Percentiles rank a stretch among this genome's conserved stretches.
phyloP scores from a whole-genome alignment of 2,888 invertebrate genomes.

The Acleris holmiana region DNA sequence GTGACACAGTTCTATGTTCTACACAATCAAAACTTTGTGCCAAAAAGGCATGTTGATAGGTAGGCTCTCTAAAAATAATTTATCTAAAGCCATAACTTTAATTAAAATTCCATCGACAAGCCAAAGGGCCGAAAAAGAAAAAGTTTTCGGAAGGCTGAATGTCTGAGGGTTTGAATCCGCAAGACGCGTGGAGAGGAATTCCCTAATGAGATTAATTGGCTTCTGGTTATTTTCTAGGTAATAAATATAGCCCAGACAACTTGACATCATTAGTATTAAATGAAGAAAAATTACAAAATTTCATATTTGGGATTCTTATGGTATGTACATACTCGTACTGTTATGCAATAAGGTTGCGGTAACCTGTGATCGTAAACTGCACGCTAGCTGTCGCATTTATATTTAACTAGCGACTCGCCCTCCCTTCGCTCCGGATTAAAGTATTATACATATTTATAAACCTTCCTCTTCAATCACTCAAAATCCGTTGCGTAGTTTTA shows the following conservation, averaged over 20 bases:
- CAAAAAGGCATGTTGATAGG: no score
- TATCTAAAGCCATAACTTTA: slow-evolving; percentile 46
- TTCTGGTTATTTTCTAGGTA: slow-evolving; percentile 67
- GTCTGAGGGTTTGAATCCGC: slow-evolving; percentile 60
- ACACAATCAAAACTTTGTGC: no score
- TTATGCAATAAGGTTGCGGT: no score
- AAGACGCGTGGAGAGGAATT: slow-evolving; percentile 69
- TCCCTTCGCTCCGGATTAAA: no score
- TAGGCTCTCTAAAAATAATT: slow-evolving; percentile 7
- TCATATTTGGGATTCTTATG: not conserved
- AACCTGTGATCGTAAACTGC: no score
- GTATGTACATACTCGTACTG: no score
- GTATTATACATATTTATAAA: no score
- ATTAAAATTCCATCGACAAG: slow-evolving; percentile 76
- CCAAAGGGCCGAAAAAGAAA: slow-evolving; percentile 43
- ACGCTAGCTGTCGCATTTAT: no score
- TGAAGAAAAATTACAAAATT: not conserved
- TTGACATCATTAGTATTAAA: slow-evolving; percentile 55
- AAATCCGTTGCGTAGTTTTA: no score
- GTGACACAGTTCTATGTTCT: no score
- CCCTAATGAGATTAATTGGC: slow-evolving; percentile 80
- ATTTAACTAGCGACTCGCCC: no score
- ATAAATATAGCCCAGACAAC: slow-evolving; percentile 63
- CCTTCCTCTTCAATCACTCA: no score
- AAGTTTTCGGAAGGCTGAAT: slow-evolving; percentile 30